Evolutionary conservation across 1,140 invertebrate species (phyloP).

Genomic region (Eufriesea mexicana): DNA sequence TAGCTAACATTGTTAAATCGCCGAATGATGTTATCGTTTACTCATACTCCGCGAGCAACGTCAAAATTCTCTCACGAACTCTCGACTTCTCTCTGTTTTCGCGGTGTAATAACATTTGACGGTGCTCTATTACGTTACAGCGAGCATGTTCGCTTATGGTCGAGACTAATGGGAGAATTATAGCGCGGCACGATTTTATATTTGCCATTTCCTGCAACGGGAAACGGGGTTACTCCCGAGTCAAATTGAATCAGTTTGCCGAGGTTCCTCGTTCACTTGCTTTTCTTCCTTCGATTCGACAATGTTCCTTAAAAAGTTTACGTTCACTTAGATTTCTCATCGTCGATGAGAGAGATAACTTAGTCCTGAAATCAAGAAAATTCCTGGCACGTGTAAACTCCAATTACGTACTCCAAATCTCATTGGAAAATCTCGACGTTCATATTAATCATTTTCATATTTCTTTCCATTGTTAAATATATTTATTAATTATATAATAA

Average conservation of each 20-base stretch:
- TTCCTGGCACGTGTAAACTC: too few relatives aligned
- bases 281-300: not conserved
- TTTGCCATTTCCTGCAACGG: constrained; percentile 19
- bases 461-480: too few relatives aligned
- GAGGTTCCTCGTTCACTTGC: not conserved
- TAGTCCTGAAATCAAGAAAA: too few relatives aligned
- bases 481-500: too few relatives aligned
- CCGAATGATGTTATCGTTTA: not conserved
- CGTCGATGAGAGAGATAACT: too few relatives aligned
- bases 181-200: constrained; percentile 24
- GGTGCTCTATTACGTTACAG: not conserved
- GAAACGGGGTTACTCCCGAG: constrained; percentile 19
- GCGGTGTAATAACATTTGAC: not conserved
- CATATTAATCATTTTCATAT: too few relatives aligned
- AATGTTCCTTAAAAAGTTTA: not conserved
- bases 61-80: not conserved
- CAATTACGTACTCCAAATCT: too few relatives aligned
- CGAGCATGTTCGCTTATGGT: constrained; percentile 3
- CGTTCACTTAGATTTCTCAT: not conserved
- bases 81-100: not conserved
- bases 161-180: constrained; percentile 11
- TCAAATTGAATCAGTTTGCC: constrained; percentile 6
- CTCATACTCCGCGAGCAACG: not conserved
- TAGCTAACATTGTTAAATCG: too few relatives aligned
- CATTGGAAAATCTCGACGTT: too few relatives aligned